A percentile compares a stretch with the other conserved stretches of the same genome.
phyloP scores from a whole-genome alignment of 2,797 vertebrate genomes.

The Borostomias antarcticus region DNA sequence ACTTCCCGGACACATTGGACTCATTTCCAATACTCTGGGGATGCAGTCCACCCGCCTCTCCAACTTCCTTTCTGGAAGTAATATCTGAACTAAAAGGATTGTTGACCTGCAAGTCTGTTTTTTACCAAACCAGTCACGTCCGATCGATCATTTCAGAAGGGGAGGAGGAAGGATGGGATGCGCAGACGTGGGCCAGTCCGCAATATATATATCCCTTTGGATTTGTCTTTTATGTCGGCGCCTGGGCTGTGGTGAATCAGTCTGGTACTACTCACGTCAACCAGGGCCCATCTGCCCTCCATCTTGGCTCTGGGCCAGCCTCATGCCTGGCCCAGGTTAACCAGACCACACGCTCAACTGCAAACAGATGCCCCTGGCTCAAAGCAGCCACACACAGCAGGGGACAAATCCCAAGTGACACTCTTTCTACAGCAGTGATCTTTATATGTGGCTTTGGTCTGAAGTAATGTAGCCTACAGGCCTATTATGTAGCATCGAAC shows the following conservation, averaged over 20 bases:
- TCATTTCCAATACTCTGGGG: no score
- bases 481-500: not conserved
- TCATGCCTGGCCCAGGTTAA: constrained; percentile 40
- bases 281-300: not conserved
- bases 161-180: no score
- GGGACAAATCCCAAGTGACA: not conserved
- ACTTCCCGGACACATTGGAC: no score
- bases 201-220: not conserved
- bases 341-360: constrained; percentile 37
- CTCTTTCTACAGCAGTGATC: not conserved
- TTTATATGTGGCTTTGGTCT: constrained; percentile 1
- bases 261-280: constrained; percentile 15
- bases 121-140: no score
- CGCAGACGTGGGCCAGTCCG: not conserved
- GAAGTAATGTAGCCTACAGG: not conserved
- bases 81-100: no score
- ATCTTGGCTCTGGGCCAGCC: constrained; percentile 18
- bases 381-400: not conserved
- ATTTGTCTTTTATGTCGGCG: no score
- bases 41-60: no score
- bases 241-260: not conserved
- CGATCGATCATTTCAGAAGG: no score
- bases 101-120: no score
- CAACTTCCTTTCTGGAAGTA: no score
- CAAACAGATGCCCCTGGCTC: constrained; percentile 19